Conservation (phyloP, 1,140 invertebrate genomes). For the Diorhabda carinulata region DNA sequence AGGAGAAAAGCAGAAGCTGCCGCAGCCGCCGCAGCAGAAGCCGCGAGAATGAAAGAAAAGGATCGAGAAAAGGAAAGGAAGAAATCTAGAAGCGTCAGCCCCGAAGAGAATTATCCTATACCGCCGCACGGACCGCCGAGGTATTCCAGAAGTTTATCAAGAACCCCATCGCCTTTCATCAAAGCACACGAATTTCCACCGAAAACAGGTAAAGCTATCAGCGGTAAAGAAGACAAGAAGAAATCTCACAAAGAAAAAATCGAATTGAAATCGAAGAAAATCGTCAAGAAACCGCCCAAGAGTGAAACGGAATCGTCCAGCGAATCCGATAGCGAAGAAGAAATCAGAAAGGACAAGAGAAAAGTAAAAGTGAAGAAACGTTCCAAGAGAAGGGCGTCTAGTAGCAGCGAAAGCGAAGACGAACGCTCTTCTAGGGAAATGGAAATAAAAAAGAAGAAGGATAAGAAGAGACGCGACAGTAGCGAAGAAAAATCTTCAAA, state of each 20-base stretch:
- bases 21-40: slow-evolving; percentile 21
- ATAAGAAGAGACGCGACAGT: slow-evolving; percentile 47
- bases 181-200: slow-evolving; percentile 68
- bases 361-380: slow-evolving; percentile 47
- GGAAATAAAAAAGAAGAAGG: slow-evolving; percentile 30
- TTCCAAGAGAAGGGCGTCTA: slow-evolving; percentile 45
- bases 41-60: slow-evolving; percentile 27
- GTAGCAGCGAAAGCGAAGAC: slow-evolving; percentile 45
- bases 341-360: slow-evolving; percentile 48
- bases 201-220: slow-evolving; percentile 51
- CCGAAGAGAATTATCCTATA: slow-evolving; percentile 36
- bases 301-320: slow-evolving; percentile 42
- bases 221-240: slow-evolving; percentile 42
- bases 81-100: slow-evolving; percentile 44
- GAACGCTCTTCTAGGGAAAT: slow-evolving; percentile 35
- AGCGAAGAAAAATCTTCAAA: slow-evolving; percentile 49
- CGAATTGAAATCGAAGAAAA: slow-evolving; percentile 37
- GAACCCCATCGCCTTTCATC: slow-evolving; percentile 75
- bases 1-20: slow-evolving; percentile 25
- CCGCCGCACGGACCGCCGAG: slow-evolving; percentile 45
- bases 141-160: slow-evolving; percentile 67
- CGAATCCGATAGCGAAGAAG: slow-evolving; percentile 53
- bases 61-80: slow-evolving; percentile 36
- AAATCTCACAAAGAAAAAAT: slow-evolving; percentile 50
- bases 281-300: slow-evolving; percentile 35